These are phyloP conservation scores for Alfaro cultratus DNA, from an alignment of 2,797 vertebrate genomes.

Conservation along the genomic window DNA sequence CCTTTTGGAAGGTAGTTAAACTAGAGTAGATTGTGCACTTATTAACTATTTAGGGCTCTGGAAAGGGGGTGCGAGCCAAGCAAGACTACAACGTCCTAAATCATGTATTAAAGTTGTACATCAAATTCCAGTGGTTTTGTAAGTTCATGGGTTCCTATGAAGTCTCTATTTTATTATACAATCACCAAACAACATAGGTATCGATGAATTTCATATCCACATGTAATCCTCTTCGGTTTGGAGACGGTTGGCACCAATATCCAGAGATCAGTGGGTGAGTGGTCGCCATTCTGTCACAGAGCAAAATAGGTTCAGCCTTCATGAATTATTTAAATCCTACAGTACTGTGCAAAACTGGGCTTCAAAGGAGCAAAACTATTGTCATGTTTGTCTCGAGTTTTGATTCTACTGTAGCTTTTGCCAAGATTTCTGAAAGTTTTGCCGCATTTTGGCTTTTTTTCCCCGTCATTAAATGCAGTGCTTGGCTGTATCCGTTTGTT, in stretches of 20 bases:
- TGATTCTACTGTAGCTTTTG: neutral
- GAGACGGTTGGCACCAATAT: neutral
- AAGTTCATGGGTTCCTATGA: neutral
- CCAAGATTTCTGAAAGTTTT: neutral
- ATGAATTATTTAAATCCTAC: neutral
- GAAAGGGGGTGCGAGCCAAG: neutral
- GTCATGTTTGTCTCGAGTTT: neutral
- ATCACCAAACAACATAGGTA: neutral
- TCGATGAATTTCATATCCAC: neutral
- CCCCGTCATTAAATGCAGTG: neutral
- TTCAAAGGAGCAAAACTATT: neutral
- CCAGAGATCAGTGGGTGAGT: neutral
- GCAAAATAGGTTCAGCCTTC: neutral
- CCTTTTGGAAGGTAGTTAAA: constrained; percentile 3
- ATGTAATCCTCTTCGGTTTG: neutral
- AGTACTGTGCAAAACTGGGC: neutral
- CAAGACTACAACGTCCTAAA: neutral
- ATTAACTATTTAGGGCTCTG: neutral
- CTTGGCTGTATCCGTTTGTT: neutral
- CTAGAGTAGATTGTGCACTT: neutral
- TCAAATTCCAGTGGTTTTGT: neutral
- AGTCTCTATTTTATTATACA: neutral
- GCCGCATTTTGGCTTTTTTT: neutral
- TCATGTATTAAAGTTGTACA: neutral
- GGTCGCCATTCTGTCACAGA: neutral